Evolutionary conservation across 2,888 invertebrate species (phyloP).

Genomic region (Corbicula japonica): DNA sequence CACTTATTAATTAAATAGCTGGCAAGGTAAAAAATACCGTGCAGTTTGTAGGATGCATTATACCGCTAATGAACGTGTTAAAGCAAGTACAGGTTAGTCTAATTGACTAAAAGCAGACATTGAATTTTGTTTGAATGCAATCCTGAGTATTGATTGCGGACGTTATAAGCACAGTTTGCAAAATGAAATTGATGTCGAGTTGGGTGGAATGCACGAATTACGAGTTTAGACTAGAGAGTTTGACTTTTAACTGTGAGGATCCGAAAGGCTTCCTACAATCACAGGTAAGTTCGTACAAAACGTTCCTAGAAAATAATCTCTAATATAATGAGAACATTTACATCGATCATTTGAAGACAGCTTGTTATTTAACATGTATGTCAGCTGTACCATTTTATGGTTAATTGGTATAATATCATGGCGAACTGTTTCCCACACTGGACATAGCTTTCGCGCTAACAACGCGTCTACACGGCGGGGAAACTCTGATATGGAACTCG

Average conservation of each 20-base stretch:
- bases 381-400: no score
- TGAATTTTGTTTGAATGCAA: background rate
- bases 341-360: no score
- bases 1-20: background rate
- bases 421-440: no score
- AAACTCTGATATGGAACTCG: no score
- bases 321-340: no score
- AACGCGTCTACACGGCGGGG: no score
- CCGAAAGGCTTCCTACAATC: constrained; percentile 76
- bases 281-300: constrained; percentile 71
- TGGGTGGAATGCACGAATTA: constrained; percentile 66
- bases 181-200: constrained; percentile 40
- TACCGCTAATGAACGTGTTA: background rate
- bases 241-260: constrained; percentile 72
- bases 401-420: no score
- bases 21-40: background rate
- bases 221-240: constrained; percentile 77
- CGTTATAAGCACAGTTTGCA: background rate
- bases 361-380: no score
- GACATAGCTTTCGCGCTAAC: no score
- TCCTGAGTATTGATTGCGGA: background rate
- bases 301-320: no score
- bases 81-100: background rate
- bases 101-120: background rate
- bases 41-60: background rate